A percentile compares a stretch with the other conserved stretches of the same genome.
Evolutionary conservation across 2,797 vertebrate genomes (phyloP).

Genomic region (Spinibarbus caldwelli): DNA sequence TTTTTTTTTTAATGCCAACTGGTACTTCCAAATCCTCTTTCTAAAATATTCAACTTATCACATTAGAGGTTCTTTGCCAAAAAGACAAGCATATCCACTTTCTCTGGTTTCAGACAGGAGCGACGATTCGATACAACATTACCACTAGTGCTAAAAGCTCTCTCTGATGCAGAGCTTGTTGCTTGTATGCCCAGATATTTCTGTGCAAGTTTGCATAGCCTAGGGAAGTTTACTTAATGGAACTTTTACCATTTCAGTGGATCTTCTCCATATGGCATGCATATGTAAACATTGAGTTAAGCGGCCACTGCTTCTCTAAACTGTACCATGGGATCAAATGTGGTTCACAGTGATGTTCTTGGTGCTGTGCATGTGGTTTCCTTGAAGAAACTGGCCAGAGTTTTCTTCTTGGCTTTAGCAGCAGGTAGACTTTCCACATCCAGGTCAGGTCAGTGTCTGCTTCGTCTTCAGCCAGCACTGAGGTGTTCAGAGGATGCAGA

Average conservation of each 20-base stretch:
- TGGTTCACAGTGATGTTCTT: not conserved
- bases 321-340: slow-evolving; percentile 18
- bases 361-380: not conserved
- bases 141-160: slow-evolving; percentile 29
- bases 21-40: too few species aligned
- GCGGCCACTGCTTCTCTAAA: slow-evolving; percentile 28
- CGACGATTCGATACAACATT: slow-evolving; percentile 2
- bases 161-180: slow-evolving; percentile 34
- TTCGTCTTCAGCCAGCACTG: not conserved
- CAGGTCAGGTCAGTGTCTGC: not conserved
- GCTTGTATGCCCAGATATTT: slow-evolving; percentile 49
- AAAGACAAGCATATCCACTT: not conserved
- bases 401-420: slow-evolving; percentile 18
- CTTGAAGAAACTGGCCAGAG: not conserved
- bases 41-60: not conserved
- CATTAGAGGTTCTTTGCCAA: slow-evolving; percentile 16
- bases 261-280: slow-evolving; percentile 42
- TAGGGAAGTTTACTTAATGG: slow-evolving; percentile 34
- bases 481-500: not conserved
- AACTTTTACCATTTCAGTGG: slow-evolving; percentile 36
- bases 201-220: slow-evolving; percentile 34
- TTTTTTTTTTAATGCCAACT: too few species aligned
- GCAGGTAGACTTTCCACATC: not conserved
- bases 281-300: slow-evolving; percentile 38
- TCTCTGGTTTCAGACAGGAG: slow-evolving; percentile 19